Conservation (phyloP, 2,797 vertebrate species). For the Chromis chromis region DNA sequence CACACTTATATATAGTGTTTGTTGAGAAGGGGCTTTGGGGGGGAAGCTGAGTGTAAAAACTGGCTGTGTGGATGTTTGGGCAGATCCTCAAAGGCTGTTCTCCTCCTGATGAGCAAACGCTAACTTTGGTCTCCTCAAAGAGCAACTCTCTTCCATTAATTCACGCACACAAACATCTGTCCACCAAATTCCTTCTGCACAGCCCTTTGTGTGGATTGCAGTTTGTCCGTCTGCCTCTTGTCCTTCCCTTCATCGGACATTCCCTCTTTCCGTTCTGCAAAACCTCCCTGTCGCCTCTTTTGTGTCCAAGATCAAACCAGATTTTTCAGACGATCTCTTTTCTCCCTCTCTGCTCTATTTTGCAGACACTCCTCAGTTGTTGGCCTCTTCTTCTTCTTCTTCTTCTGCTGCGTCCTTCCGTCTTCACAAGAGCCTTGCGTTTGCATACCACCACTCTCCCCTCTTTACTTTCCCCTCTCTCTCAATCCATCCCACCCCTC, state of each 20-base stretch:
- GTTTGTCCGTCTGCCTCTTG: conserved; percentile 33
- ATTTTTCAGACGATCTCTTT: conserved; percentile 29
- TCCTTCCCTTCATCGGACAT: conserved; percentile 17
- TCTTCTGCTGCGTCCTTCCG: conserved; percentile 11
- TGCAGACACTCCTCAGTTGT: conserved; percentile 16
- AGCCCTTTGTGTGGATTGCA: conserved; percentile 24
- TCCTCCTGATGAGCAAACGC: conserved; percentile 62
- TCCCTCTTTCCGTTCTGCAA: conserved; percentile 3
- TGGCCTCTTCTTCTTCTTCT: conserved; percentile 4
- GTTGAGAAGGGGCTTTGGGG: conserved; percentile 29
- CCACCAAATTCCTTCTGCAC: conserved; percentile 55
- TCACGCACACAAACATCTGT: conserved; percentile 60
- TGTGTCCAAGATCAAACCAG: conserved; percentile 51
- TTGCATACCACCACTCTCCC: conserved; percentile 41
- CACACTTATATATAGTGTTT: conserved; percentile 24
- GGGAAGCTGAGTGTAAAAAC: conserved; percentile 18
- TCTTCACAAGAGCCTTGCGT: conserved; percentile 29
- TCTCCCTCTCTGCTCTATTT: background rate
- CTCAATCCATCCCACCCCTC: conserved; percentile 9
- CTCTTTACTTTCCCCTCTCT: conserved; percentile 25
- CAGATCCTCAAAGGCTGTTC: conserved; percentile 49
- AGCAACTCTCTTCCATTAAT: conserved; percentile 44
- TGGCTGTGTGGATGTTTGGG: conserved; percentile 46
- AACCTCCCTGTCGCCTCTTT: conserved; percentile 17
- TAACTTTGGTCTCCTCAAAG: conserved; percentile 54